These are phyloP conservation scores for Cebidichthys violaceus DNA, from an alignment of 2,113 vertebrate species.

Conservation along the genomic window DNA sequence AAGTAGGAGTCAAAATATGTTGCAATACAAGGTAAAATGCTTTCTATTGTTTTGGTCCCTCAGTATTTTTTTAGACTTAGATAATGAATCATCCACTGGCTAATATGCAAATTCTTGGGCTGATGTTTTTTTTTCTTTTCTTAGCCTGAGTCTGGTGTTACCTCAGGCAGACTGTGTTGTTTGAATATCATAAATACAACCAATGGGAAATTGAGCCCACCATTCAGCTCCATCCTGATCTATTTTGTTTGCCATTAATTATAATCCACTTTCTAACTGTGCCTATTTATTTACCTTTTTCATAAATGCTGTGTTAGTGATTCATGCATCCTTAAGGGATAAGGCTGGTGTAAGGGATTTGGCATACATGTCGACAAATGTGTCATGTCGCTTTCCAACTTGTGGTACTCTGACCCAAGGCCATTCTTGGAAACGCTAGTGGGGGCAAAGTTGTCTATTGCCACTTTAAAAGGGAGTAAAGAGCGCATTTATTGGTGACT, in stretches of 20 bases:
- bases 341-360: constrained; percentile 1
- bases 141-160: neutral
- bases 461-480: neutral
- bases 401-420: neutral
- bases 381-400: neutral
- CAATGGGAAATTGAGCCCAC: neutral
- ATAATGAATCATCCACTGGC: constrained; percentile 14
- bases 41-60: constrained; percentile 15
- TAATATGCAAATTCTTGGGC: constrained; percentile 5
- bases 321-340: constrained; percentile 2
- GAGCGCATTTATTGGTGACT: neutral
- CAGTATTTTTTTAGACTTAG: neutral
- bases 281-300: neutral
- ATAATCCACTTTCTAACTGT: neutral
- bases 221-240: neutral
- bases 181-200: neutral
- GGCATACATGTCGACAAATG: neutral
- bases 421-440: neutral
- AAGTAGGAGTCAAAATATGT: neutral
- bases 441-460: neutral
- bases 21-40: neutral
- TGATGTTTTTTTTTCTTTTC: neutral
- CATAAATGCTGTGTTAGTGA: neutral
- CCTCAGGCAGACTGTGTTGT: neutral
- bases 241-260: constrained; percentile 19